phyloP scores from a whole-genome alignment of 2,797 vertebrate species.

The Chiloscyllium punctatum region DNA sequence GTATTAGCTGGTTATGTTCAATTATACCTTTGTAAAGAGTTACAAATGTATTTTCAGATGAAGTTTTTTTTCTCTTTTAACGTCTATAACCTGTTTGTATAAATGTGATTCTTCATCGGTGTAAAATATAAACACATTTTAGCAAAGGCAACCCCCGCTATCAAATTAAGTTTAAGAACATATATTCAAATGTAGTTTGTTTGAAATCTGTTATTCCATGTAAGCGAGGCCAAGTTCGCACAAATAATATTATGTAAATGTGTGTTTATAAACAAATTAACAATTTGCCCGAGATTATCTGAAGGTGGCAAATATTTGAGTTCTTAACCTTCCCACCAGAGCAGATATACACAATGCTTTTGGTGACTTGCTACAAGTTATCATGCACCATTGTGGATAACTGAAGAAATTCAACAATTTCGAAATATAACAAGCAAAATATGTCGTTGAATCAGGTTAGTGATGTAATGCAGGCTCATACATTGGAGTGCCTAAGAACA shows the following conservation, averaged over 20 bases:
- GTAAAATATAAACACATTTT: not conserved
- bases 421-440: not conserved
- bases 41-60: not conserved
- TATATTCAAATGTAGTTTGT: not conserved
- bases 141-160: not conserved
- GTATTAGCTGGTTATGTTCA: not conserved
- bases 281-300: not conserved
- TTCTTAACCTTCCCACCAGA: not conserved
- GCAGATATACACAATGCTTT: not conserved
- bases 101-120: not conserved
- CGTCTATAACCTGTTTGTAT: not conserved
- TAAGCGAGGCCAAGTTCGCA: not conserved
- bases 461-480: not conserved
- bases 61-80: no score
- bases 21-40: not conserved
- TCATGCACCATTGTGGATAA: not conserved
- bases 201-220: not conserved
- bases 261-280: not conserved
- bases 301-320: not conserved
- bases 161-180: not conserved
- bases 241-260: not conserved
- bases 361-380: not conserved
- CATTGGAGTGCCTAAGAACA: not conserved
- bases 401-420: not conserved
- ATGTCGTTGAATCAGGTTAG: no score